Conservation (phyloP, 2,888 invertebrate genomes). For the Epirrhoe tristata region DNA sequence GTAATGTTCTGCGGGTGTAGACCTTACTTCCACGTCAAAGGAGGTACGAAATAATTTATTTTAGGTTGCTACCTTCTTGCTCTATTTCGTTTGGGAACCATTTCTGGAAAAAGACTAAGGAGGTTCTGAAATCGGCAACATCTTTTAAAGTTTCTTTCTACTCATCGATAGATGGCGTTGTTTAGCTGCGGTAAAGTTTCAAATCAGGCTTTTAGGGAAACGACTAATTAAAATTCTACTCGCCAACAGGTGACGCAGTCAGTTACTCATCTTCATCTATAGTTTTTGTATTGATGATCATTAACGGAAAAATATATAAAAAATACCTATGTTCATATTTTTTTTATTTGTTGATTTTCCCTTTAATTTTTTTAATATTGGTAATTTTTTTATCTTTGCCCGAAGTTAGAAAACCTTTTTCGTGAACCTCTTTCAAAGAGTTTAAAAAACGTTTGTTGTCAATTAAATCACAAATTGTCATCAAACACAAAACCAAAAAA, state of each 20-base stretch:
- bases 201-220: neutral
- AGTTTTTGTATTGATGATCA: no score
- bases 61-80: neutral
- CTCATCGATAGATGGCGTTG: constrained; percentile 17
- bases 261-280: neutral
- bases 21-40: constrained; percentile 81
- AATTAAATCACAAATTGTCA: constrained; percentile 1
- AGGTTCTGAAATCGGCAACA: neutral
- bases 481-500: neutral
- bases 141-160: neutral
- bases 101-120: neutral
- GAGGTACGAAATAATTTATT: constrained; percentile 58
- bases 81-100: neutral
- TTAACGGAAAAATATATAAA: no score
- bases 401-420: no score
- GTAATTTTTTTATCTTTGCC: no score
- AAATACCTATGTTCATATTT: no score
- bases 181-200: neutral
- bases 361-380: no score
- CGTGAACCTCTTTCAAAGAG: neutral
- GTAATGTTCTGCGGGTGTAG: constrained; percentile 82
- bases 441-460: constrained; percentile 3
- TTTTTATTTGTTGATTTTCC: no score
- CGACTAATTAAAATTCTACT: constrained; percentile 4
- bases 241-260: constrained; percentile 4